Evolutionary conservation across 2,888 invertebrate genomes (phyloP).

Genomic region (Pocota personata): DNA sequence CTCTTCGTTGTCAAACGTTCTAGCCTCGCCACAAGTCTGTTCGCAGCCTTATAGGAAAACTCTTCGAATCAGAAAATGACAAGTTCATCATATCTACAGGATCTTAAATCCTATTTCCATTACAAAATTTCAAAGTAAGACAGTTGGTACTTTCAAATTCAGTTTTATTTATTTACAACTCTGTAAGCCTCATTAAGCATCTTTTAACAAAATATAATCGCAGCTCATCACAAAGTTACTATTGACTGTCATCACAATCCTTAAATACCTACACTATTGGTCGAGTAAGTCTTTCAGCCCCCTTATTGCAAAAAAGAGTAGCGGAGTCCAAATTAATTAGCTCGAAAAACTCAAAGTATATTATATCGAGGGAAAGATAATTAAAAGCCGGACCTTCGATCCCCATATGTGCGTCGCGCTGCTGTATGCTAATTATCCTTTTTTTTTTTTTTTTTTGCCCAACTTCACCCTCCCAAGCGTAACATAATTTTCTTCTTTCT

Average conservation of each 20-base stretch:
- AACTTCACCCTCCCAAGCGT: conserved; percentile 10
- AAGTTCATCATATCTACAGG: too few species aligned
- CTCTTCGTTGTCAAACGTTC: too few species aligned
- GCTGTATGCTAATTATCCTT: conserved; percentile 70
- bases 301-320: conserved; percentile 9
- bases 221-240: neutral
- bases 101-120: too few species aligned
- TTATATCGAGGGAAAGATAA: conserved; percentile 66
- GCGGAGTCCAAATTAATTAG: conserved; percentile 69
- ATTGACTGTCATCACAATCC: neutral
- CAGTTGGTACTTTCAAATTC: too few species aligned
- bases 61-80: too few species aligned
- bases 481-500: conserved; percentile 54
- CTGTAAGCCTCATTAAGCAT: neutral
- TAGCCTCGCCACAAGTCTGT: too few species aligned
- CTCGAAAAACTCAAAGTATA: conserved; percentile 68
- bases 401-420: conserved; percentile 47
- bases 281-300: neutral
- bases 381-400: conserved; percentile 70
- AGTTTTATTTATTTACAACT: neutral
- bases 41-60: too few species aligned
- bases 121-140: too few species aligned
- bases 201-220: neutral
- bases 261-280: neutral
- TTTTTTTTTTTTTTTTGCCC: conserved; percentile 61